These are phyloP conservation scores for Cyclargus thomasi DNA, from an alignment of 1,140 invertebrate genomes.

Conservation along the genomic window DNA sequence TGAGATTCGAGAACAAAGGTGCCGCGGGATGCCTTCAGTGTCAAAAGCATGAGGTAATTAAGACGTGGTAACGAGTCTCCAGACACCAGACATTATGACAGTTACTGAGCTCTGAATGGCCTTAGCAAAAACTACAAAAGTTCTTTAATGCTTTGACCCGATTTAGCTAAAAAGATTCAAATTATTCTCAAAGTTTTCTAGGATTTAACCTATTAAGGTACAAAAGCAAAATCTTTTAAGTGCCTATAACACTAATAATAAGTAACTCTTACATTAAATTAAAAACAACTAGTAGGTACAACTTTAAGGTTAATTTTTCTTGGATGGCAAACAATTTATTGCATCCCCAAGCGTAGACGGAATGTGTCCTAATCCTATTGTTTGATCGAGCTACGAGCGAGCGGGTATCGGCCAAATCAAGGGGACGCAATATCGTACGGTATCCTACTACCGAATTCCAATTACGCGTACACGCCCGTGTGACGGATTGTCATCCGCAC, in stretches of 20 bases:
- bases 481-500: constrained; percentile 17
- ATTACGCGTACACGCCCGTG: constrained; percentile 13
- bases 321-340: neutral
- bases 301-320: too few relatives aligned
- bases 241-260: too few relatives aligned
- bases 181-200: too few relatives aligned
- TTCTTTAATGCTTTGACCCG: neutral
- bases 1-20: constrained; percentile 2
- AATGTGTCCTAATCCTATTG: neutral
- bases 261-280: too few relatives aligned
- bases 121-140: neutral
- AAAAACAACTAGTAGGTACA: too few relatives aligned
- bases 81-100: neutral
- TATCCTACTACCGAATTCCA: constrained; percentile 16
- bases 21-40: neutral
- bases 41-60: constrained; percentile 4
- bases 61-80: constrained; percentile 6
- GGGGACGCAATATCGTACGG: constrained; percentile 1
- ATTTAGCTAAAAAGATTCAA: neutral
- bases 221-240: too few relatives aligned
- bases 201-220: too few relatives aligned
- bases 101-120: neutral
- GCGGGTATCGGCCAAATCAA: neutral
- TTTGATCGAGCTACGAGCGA: neutral
- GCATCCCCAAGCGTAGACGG: too few relatives aligned